Evolutionary conservation across 2,113 vertebrate genomes (phyloP).

Genomic region (Muscicapa adusta): DNA sequence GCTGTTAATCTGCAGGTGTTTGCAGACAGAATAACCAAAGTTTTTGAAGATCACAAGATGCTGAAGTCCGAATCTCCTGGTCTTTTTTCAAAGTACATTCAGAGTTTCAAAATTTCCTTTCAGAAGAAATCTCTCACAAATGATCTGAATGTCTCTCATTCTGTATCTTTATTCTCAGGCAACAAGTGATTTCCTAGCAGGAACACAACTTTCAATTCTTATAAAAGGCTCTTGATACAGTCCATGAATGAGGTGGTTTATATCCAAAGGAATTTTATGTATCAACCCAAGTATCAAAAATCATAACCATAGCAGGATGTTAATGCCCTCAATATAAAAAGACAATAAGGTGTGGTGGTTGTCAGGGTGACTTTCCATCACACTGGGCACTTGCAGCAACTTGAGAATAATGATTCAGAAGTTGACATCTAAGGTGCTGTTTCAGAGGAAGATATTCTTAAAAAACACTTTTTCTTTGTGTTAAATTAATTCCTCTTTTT

Average conservation of each 20-base stretch:
- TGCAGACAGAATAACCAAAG: neutral
- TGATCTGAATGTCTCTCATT: neutral
- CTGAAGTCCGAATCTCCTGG: neutral
- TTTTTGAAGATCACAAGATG: neutral
- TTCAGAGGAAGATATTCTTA: neutral
- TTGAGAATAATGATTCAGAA: neutral
- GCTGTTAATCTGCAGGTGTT: neutral
- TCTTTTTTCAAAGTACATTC: neutral
- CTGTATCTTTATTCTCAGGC: neutral
- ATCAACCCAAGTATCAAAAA: neutral
- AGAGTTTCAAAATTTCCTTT: neutral
- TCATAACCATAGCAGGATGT: neutral
- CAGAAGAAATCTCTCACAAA: neutral
- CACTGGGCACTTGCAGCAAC: neutral
- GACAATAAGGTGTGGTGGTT: slow-evolving; percentile 3
- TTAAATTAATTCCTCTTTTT: neutral
- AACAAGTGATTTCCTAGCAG: neutral
- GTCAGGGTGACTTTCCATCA: slow-evolving; percentile 23
- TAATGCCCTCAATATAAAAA: neutral
- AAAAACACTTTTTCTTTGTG: neutral
- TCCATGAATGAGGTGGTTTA: neutral
- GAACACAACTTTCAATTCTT: neutral
- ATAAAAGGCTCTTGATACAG: neutral
- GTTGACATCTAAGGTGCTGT: neutral
- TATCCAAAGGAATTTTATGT: neutral